phyloP scores from a whole-genome alignment of 2,888 invertebrate genomes.

The Cataglyphis cursor region DNA sequence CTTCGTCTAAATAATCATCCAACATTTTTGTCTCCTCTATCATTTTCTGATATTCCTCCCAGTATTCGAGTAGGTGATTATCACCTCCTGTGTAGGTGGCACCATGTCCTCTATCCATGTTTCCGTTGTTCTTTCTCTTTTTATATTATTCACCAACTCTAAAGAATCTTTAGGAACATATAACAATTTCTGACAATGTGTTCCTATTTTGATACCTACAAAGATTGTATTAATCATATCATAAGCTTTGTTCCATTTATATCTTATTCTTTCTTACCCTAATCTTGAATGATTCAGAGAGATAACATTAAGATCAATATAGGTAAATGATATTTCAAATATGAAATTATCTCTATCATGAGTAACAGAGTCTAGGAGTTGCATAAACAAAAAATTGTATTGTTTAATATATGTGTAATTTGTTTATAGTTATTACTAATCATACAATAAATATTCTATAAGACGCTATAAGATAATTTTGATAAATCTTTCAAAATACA shows the following conservation, averaged over 20 bases:
- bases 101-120: slow-evolving; percentile 82
- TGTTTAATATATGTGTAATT: not conserved
- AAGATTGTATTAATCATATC: slow-evolving; percentile 39
- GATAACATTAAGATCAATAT: slow-evolving; percentile 32
- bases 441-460: not conserved
- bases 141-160: not conserved
- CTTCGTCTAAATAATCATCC: slow-evolving; percentile 89
- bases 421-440: too few relatives aligned
- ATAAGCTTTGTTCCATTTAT: slow-evolving; percentile 33
- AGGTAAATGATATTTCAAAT: slow-evolving; percentile 2
- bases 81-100: slow-evolving; percentile 83
- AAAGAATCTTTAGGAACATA: not conserved
- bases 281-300: slow-evolving; percentile 37
- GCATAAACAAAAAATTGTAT: not conserved
- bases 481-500: not conserved
- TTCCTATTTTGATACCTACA: slow-evolving; percentile 50
- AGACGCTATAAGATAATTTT: not conserved
- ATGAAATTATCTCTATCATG: slow-evolving; percentile 29
- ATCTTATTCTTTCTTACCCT: slow-evolving; percentile 1
- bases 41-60: slow-evolving; percentile 90
- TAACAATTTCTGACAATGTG: not conserved
- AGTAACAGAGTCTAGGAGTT: not conserved
- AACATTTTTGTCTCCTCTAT: slow-evolving; percentile 88
- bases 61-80: slow-evolving; percentile 89
- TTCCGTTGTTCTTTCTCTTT: slow-evolving; percentile 44